phyloP scores from a whole-genome alignment of 2,113 vertebrate species.

The Corythaixoides concolor region DNA sequence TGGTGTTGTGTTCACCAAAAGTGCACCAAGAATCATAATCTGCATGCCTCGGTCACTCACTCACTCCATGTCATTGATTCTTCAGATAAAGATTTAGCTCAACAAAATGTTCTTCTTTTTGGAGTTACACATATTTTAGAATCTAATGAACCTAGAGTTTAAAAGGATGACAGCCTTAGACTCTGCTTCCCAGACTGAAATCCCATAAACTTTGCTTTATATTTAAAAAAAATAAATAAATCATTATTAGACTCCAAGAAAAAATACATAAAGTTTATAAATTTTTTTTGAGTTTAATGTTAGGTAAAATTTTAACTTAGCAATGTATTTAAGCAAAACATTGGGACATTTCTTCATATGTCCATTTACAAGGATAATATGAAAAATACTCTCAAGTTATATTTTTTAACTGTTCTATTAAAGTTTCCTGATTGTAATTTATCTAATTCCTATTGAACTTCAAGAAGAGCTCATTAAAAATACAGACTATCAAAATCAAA shows the following conservation, averaged over 20 bases:
- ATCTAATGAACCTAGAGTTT: neutral
- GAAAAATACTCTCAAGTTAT: neutral
- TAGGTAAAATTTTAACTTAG: neutral
- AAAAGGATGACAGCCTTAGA: neutral
- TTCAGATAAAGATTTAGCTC: neutral
- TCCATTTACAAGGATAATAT: neutral
- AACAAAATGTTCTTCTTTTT: rapidly evolving
- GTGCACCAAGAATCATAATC: neutral
- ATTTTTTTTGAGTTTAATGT: neutral
- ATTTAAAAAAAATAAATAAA: neutral
- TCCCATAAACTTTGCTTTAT: neutral
- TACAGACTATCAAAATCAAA: neutral
- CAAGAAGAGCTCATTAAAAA: neutral
- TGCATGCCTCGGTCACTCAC: neutral
- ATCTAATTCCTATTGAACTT: neutral
- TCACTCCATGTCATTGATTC: neutral
- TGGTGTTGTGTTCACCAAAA: neutral
- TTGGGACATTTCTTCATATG: neutral
- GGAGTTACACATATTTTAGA: neutral
- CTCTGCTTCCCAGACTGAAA: neutral
- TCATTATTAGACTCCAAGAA: neutral
- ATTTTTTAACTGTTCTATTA: neutral
- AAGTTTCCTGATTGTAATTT: neutral
- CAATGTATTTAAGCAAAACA: neutral
- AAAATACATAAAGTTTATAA: neutral